A percentile compares a stretch with the other conserved stretches of the same genome.
Conservation (phyloP, 2,797 vertebrate genomes). For the Decapterus maruadsi region DNA sequence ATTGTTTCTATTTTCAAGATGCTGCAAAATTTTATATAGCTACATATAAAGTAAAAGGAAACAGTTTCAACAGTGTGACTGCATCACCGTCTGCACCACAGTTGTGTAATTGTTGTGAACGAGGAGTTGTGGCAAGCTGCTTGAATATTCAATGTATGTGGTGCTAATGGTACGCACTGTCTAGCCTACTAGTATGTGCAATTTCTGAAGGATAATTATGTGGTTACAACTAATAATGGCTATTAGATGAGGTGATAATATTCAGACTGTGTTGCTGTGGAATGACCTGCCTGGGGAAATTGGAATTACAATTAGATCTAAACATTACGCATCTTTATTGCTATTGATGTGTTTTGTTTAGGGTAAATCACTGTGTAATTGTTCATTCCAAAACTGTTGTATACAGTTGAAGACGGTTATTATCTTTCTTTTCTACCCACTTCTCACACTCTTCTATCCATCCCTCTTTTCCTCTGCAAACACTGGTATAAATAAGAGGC, state of each 20-base stretch:
- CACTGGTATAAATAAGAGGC: slow-evolving; percentile 1
- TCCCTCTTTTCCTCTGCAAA: background rate
- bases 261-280: background rate
- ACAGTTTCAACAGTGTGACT: no score
- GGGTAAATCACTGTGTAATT: slow-evolving; percentile 2
- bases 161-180: background rate
- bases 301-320: background rate
- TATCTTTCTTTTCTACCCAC: background rate
- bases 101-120: no score
- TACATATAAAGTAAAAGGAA: no score
- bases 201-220: background rate
- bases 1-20: no score
- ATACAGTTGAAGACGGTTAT: background rate
- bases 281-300: slow-evolving; percentile 2
- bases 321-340: slow-evolving; percentile 1
- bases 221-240: background rate
- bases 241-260: background rate
- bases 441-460: no score
- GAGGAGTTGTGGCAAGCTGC: no score
- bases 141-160: background rate
- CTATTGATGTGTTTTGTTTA: background rate
- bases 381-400: background rate
- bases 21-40: no score
- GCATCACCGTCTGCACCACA: no score
- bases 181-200: background rate